Evolutionary conservation across 2,797 vertebrate genomes (phyloP).

Genomic region (Poeciliopsis paucimaculata): DNA sequence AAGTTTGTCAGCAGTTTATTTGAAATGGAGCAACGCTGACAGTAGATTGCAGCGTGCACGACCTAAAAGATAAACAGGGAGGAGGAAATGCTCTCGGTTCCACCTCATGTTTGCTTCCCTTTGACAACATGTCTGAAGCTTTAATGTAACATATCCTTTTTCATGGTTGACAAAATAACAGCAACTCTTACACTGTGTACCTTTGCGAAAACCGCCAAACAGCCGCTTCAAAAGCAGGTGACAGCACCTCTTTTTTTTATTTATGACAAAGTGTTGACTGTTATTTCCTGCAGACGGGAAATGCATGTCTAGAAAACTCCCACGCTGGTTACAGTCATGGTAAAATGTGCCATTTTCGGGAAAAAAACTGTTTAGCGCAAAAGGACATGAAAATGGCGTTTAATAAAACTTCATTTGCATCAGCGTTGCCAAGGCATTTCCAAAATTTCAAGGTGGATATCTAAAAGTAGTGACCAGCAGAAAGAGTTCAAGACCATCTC

Average conservation of each 20-base stretch:
- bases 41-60: not conserved
- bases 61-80: not conserved
- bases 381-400: not conserved
- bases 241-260: not conserved
- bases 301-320: not conserved
- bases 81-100: not conserved
- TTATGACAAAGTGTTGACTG: not conserved
- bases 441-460: not conserved
- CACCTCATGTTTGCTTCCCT: not conserved
- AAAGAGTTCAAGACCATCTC: not conserved
- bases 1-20: not conserved
- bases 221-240: not conserved
- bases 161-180: slow-evolving; percentile 1
- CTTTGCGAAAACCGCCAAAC: not conserved
- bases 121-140: not conserved
- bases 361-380: not conserved
- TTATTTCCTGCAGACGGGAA: not conserved
- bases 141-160: not conserved
- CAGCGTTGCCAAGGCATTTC: not conserved
- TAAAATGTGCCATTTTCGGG: not conserved
- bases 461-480: not conserved
- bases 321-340: not conserved
- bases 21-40: not conserved
- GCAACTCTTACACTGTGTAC: not conserved
- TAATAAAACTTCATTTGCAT: not conserved